phyloP scores from a whole-genome alignment of 2,797 vertebrate species.

The Epinephelus malabaricus region DNA sequence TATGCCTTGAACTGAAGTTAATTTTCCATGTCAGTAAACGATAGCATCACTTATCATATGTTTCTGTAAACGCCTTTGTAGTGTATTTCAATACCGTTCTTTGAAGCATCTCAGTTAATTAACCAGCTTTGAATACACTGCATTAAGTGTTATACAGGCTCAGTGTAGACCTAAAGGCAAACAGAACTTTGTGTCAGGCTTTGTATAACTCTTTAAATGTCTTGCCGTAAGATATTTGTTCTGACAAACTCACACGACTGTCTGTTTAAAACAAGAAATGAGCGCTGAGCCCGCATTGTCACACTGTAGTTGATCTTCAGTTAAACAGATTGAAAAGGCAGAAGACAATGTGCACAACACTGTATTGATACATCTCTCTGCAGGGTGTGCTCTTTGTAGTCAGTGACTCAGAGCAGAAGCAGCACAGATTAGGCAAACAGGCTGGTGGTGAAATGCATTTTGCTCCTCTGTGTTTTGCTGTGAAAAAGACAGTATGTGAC shows the following conservation, averaged over 20 bases:
- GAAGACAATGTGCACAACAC: conserved; percentile 22
- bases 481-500: conserved; percentile 2
- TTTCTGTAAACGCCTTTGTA: conserved; percentile 3
- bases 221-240: conserved; percentile 33
- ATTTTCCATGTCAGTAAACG: conserved; percentile 24
- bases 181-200: conserved; percentile 13
- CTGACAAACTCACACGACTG: conserved; percentile 15
- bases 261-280: conserved; percentile 23
- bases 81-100: conserved; percentile 9
- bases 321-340: conserved; percentile 32
- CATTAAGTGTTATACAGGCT: conserved; percentile 7
- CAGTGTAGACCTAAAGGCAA: not conserved
- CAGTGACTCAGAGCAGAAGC: conserved; percentile 1
- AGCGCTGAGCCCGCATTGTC: conserved; percentile 11
- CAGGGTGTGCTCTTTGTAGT: conserved; percentile 45
- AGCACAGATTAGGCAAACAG: conserved; percentile 30
- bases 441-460: conserved; percentile 19
- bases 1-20: conserved; percentile 5
- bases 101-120: conserved; percentile 26
- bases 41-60: conserved; percentile 18
- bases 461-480: conserved; percentile 10
- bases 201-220: conserved; percentile 19
- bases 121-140: conserved; percentile 23
- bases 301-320: conserved; percentile 29
- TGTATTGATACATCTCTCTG: conserved; percentile 47